Conservation (phyloP, 2,888 invertebrate genomes). For the Leucophora obtusa region DNA sequence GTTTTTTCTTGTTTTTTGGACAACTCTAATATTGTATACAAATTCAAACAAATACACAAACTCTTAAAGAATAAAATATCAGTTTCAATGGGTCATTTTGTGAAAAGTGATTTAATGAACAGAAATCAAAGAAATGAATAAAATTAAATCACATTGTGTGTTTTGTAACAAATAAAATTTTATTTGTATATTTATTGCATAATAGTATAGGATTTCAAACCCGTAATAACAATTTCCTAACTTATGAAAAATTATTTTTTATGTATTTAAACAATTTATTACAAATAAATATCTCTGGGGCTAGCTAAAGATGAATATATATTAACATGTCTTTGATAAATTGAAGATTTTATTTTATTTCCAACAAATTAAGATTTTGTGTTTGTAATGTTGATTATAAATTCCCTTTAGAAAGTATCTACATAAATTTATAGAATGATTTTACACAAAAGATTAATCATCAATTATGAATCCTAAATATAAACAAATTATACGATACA, state of each 20-base stretch:
- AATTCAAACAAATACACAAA: no score
- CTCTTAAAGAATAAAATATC: no score
- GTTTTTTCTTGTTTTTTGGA: no score
- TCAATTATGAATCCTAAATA: constrained; percentile 32
- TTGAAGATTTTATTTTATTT: constrained; percentile 8
- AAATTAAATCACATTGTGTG: constrained; percentile 17
- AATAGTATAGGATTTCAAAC: no score
- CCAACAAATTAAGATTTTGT: constrained; percentile 26
- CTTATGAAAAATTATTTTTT: not conserved
- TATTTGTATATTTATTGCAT: not conserved
- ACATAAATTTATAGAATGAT: constrained; percentile 25
- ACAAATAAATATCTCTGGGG: not conserved
- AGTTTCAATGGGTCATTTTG: not conserved
- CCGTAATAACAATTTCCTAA: no score
- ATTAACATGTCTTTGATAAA: constrained; percentile 22
- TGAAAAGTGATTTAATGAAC: not conserved
- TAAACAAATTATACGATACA: constrained; percentile 10
- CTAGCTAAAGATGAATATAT: not conserved
- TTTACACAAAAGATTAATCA: constrained; percentile 50
- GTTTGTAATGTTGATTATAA: constrained; percentile 43
- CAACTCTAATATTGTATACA: no score
- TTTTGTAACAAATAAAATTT: constrained; percentile 13
- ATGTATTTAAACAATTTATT: constrained; percentile 9
- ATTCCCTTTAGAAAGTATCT: constrained; percentile 24
- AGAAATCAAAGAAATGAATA: constrained; percentile 8